Conservation (phyloP, 2,113 vertebrate species). For the Caloenas nicobarica region DNA sequence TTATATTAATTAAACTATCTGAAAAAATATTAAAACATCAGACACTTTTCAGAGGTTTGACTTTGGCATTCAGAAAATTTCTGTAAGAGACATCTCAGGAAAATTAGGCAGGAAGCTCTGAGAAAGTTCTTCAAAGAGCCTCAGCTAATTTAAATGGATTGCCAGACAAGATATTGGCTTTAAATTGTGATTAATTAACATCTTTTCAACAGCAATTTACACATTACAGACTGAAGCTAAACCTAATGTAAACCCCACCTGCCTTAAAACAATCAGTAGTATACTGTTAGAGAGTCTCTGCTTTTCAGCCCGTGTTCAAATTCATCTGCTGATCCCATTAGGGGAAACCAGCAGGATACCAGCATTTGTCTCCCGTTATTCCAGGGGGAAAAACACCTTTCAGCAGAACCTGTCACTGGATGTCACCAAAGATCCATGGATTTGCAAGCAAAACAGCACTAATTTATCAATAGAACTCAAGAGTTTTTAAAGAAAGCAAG, state of each 20-base stretch:
- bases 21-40: neutral
- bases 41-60: neutral
- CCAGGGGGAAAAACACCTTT: neutral
- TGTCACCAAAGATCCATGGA: constrained; percentile 55
- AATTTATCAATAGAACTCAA: constrained; percentile 37
- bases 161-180: neutral
- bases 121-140: neutral
- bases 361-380: neutral
- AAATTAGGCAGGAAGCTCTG: neutral
- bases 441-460: constrained; percentile 12
- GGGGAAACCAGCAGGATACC: neutral
- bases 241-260: neutral
- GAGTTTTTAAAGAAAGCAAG: neutral
- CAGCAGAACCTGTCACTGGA: constrained; percentile 47
- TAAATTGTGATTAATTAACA: neutral
- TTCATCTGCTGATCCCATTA: neutral
- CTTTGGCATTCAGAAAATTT: neutral
- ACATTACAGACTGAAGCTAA: neutral
- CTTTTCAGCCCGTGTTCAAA: neutral
- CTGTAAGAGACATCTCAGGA: neutral
- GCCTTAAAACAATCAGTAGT: neutral
- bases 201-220: neutral
- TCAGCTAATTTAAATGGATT: neutral
- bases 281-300: neutral
- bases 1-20: neutral